These are phyloP conservation scores for Falco peregrinus DNA, from an alignment of 2,797 vertebrate genomes.

Conservation along the genomic window DNA sequence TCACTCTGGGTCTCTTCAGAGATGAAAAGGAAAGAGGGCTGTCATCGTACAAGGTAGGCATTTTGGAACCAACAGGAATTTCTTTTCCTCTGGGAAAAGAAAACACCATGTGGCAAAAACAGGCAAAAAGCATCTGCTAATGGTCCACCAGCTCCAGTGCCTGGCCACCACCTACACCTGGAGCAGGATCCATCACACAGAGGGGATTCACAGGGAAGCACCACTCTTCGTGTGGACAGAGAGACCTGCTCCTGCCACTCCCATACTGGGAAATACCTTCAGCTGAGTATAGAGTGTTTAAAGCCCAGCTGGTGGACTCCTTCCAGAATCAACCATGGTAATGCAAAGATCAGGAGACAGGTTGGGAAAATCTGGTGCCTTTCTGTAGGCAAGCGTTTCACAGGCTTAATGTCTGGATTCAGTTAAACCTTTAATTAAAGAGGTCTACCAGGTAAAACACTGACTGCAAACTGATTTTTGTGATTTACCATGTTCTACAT, in stretches of 20 bases:
- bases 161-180: not conserved
- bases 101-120: not conserved
- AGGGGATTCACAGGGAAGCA: not conserved
- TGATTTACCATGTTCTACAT: rapidly evolving
- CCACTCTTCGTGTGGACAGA: rapidly evolving
- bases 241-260: not conserved
- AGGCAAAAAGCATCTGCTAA: not conserved
- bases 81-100: not conserved
- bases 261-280: not conserved
- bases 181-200: not conserved
- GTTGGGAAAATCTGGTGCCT: not conserved
- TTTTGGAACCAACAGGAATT: slow-evolving; percentile 8
- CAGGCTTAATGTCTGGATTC: not conserved
- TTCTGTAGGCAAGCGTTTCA: not conserved
- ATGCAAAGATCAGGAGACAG: not conserved
- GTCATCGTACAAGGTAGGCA: not conserved
- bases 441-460: not conserved
- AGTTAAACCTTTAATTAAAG: not conserved
- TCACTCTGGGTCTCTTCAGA: not conserved
- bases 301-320: not conserved
- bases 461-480: not conserved
- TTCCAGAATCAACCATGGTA: not conserved
- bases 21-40: slow-evolving; percentile 13
- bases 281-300: rapidly evolving
- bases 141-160: not conserved